Base-by-base conservation (phyloP, 2,797 vertebrate genomes). In the Tokudaia tokunoshimensis region DNA sequence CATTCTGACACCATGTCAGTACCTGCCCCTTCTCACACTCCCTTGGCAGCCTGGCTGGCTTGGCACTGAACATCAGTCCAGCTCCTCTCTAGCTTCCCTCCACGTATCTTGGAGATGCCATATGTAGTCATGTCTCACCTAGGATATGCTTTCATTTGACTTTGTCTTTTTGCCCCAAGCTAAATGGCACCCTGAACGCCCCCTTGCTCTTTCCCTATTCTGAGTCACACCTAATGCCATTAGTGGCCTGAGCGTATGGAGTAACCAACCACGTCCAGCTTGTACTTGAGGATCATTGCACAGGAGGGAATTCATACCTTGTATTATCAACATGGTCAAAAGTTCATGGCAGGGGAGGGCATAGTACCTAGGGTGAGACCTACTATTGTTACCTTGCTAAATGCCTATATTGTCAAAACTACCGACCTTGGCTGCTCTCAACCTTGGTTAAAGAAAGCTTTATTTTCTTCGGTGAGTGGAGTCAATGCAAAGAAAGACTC, bases 1-100 rank as follows among this genome's bases (percentile, higher is more conserved):
- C 0, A 0, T 92, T 89, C 41, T 72, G 29, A 37, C 1, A n/a
- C 19, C 29, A 6, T 2, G 44, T 13, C 41, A 41, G 17, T 6
- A 29, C 14, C 70, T 50, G 22, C 3, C 24, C 47, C 57, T 65
- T 17, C 17, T 34, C 31, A 44, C 0, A 0, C 12, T n/a, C 22
- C 22, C 22, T 52, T 44, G 29, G 8, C 4, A 75, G 37, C 12
- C 65, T 13, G 24, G 37, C 7, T n/a, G 19, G 22, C 19, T 22
- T 0, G 4, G 52, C 4, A 3, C 29, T 26, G 6, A 15, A 8
- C 24, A 6, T 34, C 29, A 11, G 2, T 10, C 4, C 2, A 20
- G 20, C 1, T 13, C 4, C 14, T 63, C 1, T 15, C 0, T 1
- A 41, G 24, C 24, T 41, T 8, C 26, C 52, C 20, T 29, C 55